Base-by-base conservation (phyloP, 1,140 invertebrate genomes). In the Catajapyx aquilonaris region DNA sequence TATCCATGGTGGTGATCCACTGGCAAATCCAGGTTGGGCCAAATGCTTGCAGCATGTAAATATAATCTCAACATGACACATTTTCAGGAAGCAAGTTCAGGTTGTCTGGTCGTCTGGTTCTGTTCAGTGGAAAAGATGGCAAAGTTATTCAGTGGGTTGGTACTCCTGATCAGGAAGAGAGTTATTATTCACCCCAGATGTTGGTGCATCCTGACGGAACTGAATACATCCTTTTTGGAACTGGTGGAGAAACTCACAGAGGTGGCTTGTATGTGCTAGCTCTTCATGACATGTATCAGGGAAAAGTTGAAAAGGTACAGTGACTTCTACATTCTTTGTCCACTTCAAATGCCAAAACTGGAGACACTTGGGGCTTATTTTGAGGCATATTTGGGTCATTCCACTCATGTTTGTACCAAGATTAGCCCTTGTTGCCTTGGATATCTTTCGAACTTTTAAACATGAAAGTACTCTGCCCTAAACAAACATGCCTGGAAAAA, bases 41-140 rank as follows among this genome's bases (percentile, higher is more conserved):
- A 18, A 9, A 9, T 28, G 13, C 23, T 28, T 7, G 7, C 23
- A 9, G 7, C 13, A 13, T 28, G 23, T 28, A 28, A 28, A 9
- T 28, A 28, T 7, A 9, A 28, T 28, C 23, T 28, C 23, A 41
- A 18, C 32, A 37, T 34, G 23, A 13, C n/a, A 35, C 28, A 3
- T 25, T 18, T 35, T 2, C 18, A 54, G 52, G 48, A 30, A 52
- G 49, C 41, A 35, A 41, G 28, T 46, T 34, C 20, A 41, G 50
- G 15, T 38, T 62, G 20, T 48, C 56, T 13, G 76, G 76, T 2
- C 62, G 72, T 48, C 57, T 85, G 5, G 49, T 79, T 18, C 45
- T 85, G 4, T 57, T 83, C 30, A 80, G 74, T 35, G 80, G 78
- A 5, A 69, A 63, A 51, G 68, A 57, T 30, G 79, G 80, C 9